Base-by-base conservation (phyloP, 2,888 invertebrate genomes). In the Temnothorax ravouxi region DNA sequence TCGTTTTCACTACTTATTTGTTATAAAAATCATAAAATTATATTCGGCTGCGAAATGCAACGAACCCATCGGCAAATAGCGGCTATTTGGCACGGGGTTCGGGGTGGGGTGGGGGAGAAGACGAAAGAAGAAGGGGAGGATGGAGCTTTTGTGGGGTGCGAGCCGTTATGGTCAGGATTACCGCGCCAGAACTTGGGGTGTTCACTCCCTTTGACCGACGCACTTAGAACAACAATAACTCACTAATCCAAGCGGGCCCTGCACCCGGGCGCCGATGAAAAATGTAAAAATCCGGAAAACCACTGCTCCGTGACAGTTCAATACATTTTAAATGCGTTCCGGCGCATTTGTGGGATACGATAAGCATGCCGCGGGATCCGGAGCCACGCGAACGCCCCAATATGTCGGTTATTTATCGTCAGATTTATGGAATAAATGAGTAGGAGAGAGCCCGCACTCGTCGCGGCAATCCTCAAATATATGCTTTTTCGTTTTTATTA, bases 281-380 rank as follows among this genome's bases (percentile, higher is more conserved):
- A 94, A 95, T 94, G 94, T 94, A 92, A 92, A 93, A 94, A 94
- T 93, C 92, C 92, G 86, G 92, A 90, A 93, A 93, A 93, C 92
- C 93, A 90, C 91, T 88, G 89, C 84, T 87, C 92, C 93, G 92
- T 94, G 94, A 94, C 94, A 94, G 94, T 94, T 94, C 94, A 94
- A 95, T 95, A 95, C 95, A 95, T 95, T 95, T 95, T 95, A 94
- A 95, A 95, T 95, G 95, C 93, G 94, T 94, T 94, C 92, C 94
- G 93, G 92, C 93, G 94, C 93, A 94, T 94, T 94, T 94, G 93
- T 89, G 92, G 91, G 88, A 86, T 86, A 86, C 93, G 93, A 93
- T 93, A 92, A 93, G 92, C 91, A 90, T 29, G 90, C 89, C 85
- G 75, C 83, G 80, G 77, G 80, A 83, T 56, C 81, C 56, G 64